These are phyloP conservation scores for Thinocorus orbignyianus DNA, from an alignment of 2,113 vertebrate genomes.

Conservation along the genomic window DNA sequence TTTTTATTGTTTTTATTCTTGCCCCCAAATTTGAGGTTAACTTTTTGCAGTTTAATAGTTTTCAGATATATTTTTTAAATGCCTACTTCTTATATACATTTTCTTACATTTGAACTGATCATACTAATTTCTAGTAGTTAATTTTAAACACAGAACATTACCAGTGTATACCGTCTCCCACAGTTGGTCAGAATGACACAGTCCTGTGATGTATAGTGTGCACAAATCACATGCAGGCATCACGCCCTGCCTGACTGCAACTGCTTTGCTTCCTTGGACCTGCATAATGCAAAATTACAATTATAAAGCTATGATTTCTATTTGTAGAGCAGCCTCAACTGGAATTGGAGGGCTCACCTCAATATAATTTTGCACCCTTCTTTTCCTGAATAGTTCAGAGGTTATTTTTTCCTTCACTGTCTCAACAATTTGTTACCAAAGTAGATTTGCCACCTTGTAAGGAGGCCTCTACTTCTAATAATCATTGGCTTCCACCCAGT, in stretches of 20 bases:
- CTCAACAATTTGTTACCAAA: background rate
- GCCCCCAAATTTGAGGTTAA: background rate
- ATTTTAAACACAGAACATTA: background rate
- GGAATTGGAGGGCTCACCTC: background rate
- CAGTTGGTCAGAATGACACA: background rate
- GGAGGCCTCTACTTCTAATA: background rate
- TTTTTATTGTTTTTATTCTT: background rate
- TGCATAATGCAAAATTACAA: background rate
- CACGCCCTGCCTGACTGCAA: background rate
- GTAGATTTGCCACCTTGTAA: background rate
- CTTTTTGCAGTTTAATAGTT: background rate
- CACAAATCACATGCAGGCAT: background rate
- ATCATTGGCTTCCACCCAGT: background rate
- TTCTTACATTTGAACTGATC: background rate
- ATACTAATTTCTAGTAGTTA: background rate
- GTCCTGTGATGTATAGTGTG: background rate
- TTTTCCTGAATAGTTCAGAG: background rate
- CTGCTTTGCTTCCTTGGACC: background rate
- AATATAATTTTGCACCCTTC: background rate
- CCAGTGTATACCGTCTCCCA: accelerated
- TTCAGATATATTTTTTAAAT: background rate
- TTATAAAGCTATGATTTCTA: background rate
- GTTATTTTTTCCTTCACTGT: background rate
- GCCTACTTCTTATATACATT: background rate
- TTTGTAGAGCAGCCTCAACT: background rate